Evolutionary conservation across 2,797 vertebrate genomes (phyloP).

Genomic region (Anguilla pacifica): DNA sequence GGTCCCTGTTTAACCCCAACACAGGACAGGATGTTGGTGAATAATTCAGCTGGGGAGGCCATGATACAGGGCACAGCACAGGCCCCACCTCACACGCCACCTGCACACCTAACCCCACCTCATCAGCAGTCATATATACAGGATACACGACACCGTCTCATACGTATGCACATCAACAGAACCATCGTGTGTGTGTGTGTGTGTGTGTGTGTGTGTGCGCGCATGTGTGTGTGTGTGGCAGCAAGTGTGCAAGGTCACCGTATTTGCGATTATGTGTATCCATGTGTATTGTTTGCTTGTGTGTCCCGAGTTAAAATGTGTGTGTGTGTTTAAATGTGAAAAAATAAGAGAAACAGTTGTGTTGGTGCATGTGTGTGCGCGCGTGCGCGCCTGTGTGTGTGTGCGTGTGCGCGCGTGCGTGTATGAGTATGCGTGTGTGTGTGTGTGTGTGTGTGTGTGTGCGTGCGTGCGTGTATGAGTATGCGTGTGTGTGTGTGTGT

Average conservation of each 20-base stretch:
- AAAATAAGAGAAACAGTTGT: slow-evolving; percentile 13
- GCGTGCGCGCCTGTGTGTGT: slow-evolving; percentile 39
- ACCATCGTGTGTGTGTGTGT: slow-evolving; percentile 37
- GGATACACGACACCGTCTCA: neutral
- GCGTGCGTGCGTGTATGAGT: slow-evolving; percentile 29
- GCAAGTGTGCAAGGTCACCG: neutral
- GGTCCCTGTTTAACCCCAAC: slow-evolving; percentile 71
- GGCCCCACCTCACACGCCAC: slow-evolving; percentile 3
- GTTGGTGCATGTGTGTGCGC: slow-evolving; percentile 36
- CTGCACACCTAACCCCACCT: slow-evolving; percentile 34
- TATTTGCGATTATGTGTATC: neutral
- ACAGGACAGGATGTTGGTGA: slow-evolving; percentile 72
- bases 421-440: slow-evolving; percentile 34
- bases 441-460: neutral
- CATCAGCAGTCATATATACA: slow-evolving; percentile 39
- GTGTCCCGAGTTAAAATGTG: slow-evolving; percentile 26
- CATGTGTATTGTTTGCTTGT: neutral
- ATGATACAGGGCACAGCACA: slow-evolving; percentile 54
- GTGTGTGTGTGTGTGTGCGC: slow-evolving; percentile 44
- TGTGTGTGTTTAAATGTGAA: slow-evolving; percentile 10
- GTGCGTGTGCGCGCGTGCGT: slow-evolving; percentile 39
- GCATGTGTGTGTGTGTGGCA: no score
- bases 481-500: slow-evolving; percentile 25
- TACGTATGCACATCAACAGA: neutral
- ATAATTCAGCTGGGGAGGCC: slow-evolving; percentile 67